A percentile compares a stretch with the other conserved stretches of the same genome.
Evolutionary conservation across 2,888 invertebrate genomes (phyloP).

Genomic region (Epirrhoe alternata): DNA sequence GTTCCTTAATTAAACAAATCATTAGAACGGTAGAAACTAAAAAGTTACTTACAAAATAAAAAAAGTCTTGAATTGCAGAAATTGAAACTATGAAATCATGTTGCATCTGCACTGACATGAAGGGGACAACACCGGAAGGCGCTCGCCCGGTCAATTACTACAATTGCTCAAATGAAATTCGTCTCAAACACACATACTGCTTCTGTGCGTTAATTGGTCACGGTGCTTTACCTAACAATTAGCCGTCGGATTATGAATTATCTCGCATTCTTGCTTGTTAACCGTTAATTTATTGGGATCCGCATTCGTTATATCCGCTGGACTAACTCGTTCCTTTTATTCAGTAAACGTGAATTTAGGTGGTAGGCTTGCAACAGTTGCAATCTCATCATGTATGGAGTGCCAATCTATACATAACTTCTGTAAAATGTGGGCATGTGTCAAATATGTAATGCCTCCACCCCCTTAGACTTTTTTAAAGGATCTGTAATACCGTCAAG

Average conservation of each 20-base stretch:
- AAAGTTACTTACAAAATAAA: neutral
- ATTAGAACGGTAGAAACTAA: neutral
- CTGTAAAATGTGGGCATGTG: no score
- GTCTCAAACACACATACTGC: constrained; percentile 68
- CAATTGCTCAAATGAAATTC: constrained; percentile 84
- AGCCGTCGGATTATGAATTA: constrained; percentile 58
- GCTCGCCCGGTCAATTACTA: constrained; percentile 76
- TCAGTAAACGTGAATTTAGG: neutral
- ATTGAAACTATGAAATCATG: constrained; percentile 36
- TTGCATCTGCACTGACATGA: constrained; percentile 55
- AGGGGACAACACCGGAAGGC: constrained; percentile 76
- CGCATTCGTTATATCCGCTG: constrained; percentile 20
- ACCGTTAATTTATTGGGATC: constrained; percentile 40
- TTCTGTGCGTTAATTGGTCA: constrained; percentile 78
- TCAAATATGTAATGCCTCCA: no score
- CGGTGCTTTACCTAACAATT: constrained; percentile 81
- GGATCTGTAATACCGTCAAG: no score
- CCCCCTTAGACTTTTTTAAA: no score
- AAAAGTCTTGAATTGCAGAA: neutral
- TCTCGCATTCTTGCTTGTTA: constrained; percentile 50
- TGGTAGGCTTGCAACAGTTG: no score
- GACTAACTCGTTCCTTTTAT: neutral
- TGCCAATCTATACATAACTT: no score
- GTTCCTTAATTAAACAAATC: neutral
- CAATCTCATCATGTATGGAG: no score